phyloP scores from a whole-genome alignment of 2,113 vertebrate genomes.

The Pterocles orientalis region DNA sequence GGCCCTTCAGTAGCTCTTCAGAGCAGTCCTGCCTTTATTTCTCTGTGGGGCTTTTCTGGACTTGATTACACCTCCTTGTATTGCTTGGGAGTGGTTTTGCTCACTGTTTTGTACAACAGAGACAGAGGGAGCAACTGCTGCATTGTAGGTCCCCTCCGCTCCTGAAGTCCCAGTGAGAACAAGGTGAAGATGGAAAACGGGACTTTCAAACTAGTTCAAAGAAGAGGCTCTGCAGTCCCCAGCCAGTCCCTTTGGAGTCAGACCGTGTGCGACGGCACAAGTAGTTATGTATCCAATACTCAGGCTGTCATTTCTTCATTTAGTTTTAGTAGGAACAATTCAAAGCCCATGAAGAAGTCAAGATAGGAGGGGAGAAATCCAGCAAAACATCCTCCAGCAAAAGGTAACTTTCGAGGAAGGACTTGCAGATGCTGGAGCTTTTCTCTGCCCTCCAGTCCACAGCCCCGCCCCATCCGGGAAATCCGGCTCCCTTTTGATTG shows the following conservation, averaged over 20 bases:
- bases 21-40: neutral
- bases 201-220: neutral
- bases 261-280: neutral
- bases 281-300: neutral
- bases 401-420: neutral
- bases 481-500: constrained; percentile 50
- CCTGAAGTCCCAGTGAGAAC: neutral
- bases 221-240: neutral
- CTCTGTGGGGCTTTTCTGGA: neutral
- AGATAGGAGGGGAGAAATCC: neutral
- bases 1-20: neutral
- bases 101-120: neutral
- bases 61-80: neutral
- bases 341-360: neutral
- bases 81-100: neutral
- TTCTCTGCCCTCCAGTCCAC: constrained; percentile 17
- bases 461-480: neutral
- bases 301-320: neutral
- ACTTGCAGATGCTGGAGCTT: neutral
- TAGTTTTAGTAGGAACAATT: neutral
- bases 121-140: neutral
- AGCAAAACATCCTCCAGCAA: neutral
- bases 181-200: neutral
- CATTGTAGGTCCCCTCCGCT: neutral
- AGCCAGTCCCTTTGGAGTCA: neutral